phyloP scores from a whole-genome alignment of 2,797 vertebrate species.

The Spinibarbus caldwelli region DNA sequence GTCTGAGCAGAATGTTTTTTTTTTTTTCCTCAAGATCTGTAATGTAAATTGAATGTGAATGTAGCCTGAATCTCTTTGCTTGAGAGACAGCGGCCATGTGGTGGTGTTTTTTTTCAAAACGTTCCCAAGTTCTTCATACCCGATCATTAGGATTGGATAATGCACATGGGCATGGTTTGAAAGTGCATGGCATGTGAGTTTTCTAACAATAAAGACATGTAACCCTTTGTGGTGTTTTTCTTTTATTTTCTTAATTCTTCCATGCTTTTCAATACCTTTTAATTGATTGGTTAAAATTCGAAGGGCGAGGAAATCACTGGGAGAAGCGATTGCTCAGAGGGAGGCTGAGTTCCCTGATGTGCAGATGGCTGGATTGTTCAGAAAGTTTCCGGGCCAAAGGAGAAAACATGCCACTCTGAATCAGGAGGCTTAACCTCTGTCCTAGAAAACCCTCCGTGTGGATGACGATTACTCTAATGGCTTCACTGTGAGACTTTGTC shows the following conservation, averaged over 20 bases:
- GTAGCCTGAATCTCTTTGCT: background rate
- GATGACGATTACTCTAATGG: slow-evolving; percentile 41
- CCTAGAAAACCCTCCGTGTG: slow-evolving; percentile 48
- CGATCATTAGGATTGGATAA: background rate
- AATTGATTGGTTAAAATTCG: background rate
- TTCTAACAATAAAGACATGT: slow-evolving; percentile 69
- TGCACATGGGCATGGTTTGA: slow-evolving; percentile 23
- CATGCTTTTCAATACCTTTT: background rate
- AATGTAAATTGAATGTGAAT: slow-evolving; percentile 34
- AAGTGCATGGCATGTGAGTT: slow-evolving; percentile 43
- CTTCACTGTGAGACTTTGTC: slow-evolving; percentile 52
- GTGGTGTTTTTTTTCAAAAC: background rate
- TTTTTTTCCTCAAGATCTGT: slow-evolving; percentile 24
- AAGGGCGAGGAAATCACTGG: background rate
- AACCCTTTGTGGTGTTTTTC: background rate
- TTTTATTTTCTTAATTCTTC: background rate
- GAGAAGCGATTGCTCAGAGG: slow-evolving; percentile 7
- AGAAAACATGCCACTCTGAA: slow-evolving; percentile 67
- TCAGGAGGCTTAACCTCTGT: slow-evolving; percentile 60
- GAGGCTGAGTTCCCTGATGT: slow-evolving; percentile 32
- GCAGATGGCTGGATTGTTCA: slow-evolving; percentile 64
- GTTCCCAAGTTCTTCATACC: background rate
- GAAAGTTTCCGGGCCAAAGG: slow-evolving; percentile 57
- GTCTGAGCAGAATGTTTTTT: background rate
- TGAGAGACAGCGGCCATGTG: background rate